Conservation (phyloP, 2,888 invertebrate genomes). For the Anoncus sp. region DNA sequence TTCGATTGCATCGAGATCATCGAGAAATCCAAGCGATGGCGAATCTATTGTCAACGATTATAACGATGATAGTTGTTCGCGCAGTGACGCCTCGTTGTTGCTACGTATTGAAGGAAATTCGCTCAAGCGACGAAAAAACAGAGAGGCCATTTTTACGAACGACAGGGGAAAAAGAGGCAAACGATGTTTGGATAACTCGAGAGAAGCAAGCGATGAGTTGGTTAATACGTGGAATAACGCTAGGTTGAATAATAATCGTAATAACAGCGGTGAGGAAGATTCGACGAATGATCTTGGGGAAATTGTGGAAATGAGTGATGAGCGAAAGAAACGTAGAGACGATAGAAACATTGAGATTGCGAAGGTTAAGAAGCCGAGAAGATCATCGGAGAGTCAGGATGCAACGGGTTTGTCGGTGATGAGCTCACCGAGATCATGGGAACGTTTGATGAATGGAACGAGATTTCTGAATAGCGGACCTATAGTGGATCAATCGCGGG, state of each 20-base stretch:
- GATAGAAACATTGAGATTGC: slow-evolving; percentile 16
- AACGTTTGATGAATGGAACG: slow-evolving; percentile 60
- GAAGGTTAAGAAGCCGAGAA: slow-evolving; percentile 74
- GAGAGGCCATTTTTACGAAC: slow-evolving; percentile 9
- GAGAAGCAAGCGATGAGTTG: not conserved
- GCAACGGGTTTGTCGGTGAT: slow-evolving; percentile 36
- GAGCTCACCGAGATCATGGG: slow-evolving; percentile 61
- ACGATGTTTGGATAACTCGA: not conserved
- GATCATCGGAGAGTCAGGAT: slow-evolving; percentile 64
- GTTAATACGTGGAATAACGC: slow-evolving; percentile 10
- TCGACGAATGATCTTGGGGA: slow-evolving; percentile 22
- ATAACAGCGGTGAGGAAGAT: slow-evolving; percentile 54
- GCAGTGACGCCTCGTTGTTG: slow-evolving; percentile 7
- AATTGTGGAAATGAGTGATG: not conserved
- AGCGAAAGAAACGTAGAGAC: slow-evolving; percentile 37
- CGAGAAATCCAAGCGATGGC: slow-evolving; percentile 50
- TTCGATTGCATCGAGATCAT: slow-evolving; percentile 41
- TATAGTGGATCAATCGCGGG: slow-evolving; percentile 14
- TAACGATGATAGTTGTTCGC: slow-evolving; percentile 32
- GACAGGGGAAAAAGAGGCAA: slow-evolving; percentile 27
- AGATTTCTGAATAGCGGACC: slow-evolving; percentile 57
- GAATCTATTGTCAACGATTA: slow-evolving; percentile 50
- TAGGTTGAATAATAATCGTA: slow-evolving; percentile 32
- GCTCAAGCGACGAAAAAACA: slow-evolving; percentile 24
- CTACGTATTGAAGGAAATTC: slow-evolving; percentile 28